These are phyloP conservation scores for Andricus curvator DNA, from an alignment of 2,888 invertebrate genomes.

Conservation along the genomic window DNA sequence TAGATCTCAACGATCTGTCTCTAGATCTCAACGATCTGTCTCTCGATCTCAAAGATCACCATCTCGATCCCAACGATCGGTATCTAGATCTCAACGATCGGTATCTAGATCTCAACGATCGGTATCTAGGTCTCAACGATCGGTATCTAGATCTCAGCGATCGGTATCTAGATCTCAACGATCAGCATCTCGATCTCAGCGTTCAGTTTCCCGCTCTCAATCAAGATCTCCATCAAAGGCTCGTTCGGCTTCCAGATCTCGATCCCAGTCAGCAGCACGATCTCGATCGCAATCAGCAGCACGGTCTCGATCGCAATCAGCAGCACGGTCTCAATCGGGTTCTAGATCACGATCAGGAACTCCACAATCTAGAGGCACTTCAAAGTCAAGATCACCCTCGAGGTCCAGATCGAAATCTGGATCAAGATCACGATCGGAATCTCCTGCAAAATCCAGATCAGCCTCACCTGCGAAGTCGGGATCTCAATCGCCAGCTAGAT, in stretches of 20 bases:
- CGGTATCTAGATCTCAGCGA: neutral
- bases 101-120: constrained; percentile 65
- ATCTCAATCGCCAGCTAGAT: constrained; percentile 62
- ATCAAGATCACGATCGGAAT: constrained; percentile 70
- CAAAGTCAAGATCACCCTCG: constrained; percentile 67
- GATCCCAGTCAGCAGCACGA: constrained; percentile 69
- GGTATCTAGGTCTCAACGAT: constrained; percentile 58
- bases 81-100: constrained; percentile 50
- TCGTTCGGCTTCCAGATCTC: constrained; percentile 59
- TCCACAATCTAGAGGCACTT: constrained; percentile 61
- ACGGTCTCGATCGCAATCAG: constrained; percentile 67
- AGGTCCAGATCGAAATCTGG: constrained; percentile 63
- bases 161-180: constrained; percentile 42
- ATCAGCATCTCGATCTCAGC: constrained; percentile 56
- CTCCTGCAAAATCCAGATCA: constrained; percentile 64
- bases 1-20: constrained; percentile 50
- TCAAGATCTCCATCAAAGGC: constrained; percentile 54
- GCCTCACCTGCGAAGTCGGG: constrained; percentile 61
- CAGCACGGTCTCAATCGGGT: constrained; percentile 65
- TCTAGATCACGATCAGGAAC: constrained; percentile 66
- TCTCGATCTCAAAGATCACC: constrained; percentile 48
- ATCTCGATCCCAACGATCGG: constrained; percentile 43
- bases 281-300: constrained; percentile 68
- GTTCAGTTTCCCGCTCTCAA: constrained; percentile 46
- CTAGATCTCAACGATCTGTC: constrained; percentile 53